Conservation (phyloP, 2,797 vertebrate genomes). For the Cichlasoma orientale region DNA sequence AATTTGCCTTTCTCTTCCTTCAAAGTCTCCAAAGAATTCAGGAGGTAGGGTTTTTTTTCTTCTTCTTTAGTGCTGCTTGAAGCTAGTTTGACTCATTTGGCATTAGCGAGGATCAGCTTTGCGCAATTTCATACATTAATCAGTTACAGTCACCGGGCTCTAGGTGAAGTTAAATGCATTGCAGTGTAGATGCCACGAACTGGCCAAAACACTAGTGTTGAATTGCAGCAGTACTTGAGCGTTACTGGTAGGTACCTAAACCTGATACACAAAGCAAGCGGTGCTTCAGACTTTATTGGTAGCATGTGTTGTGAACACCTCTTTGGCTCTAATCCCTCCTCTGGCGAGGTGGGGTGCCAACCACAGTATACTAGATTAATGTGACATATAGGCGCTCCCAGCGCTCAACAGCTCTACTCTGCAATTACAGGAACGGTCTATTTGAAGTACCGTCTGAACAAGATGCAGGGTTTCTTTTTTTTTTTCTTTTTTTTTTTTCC, state of each 20-base stretch:
- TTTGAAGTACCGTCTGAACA: constrained; percentile 20
- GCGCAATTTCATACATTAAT: constrained; percentile 65
- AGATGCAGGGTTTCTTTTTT: neutral
- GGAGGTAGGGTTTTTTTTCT: constrained; percentile 18
- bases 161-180: constrained; percentile 46
- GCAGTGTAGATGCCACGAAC: constrained; percentile 49
- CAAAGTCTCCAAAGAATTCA: constrained; percentile 47
- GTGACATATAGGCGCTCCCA: constrained; percentile 48
- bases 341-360: constrained; percentile 40
- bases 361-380: constrained; percentile 54
- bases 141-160: constrained; percentile 48
- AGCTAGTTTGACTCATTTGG: constrained; percentile 61
- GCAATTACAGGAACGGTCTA: constrained; percentile 31
- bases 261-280: constrained; percentile 8
- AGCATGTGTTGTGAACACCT: constrained; percentile 54
- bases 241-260: constrained; percentile 44
- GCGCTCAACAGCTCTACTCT: constrained; percentile 33
- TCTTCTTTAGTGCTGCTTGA: constrained; percentile 46
- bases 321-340: constrained; percentile 46
- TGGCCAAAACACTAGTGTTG: constrained; percentile 29
- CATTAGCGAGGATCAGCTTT: constrained; percentile 17
- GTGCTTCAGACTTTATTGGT: constrained; percentile 44
- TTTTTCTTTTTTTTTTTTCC: constrained; percentile 6
- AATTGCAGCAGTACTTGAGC: constrained; percentile 20
- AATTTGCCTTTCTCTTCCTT: constrained; percentile 35